Base-by-base conservation (phyloP, 2,113 vertebrate species). In the Hiodon alosoides region DNA sequence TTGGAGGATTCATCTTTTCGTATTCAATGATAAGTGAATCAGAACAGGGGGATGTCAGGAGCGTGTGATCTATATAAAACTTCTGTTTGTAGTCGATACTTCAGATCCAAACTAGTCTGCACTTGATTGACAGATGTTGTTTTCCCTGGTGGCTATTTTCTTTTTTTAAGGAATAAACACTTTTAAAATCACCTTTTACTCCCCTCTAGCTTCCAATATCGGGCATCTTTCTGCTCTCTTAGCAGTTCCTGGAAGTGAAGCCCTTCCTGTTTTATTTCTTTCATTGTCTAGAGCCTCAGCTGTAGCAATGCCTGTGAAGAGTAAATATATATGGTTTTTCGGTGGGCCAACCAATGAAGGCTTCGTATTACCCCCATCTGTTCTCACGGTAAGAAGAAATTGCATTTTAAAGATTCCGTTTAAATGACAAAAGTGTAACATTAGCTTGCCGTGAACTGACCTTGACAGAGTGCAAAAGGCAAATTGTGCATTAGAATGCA, bases 351-450 rank as follows among this genome's bases (percentile, higher is more conserved):
- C 73, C 73, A 57, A 53, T 62, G 72, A 76, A 69, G 69, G 73
- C 72, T 64, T 80, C 66, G 67, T 80, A 80, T 80, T 76, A 64
- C 57, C 76, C 69, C 69, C 61, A 53, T 51, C 61, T 67, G 71
- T 79, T 75, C 74, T 74, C 65, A 53, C 47, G 8, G 51, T 62
- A 65, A 68, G 74, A 76, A 60, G 67, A 70, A 73, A 74, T 77
- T 82, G 79, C 68, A 69, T 82, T 82, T 74, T 77, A 80, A 79
- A 69, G 77, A 80, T 72, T 64, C 62, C 75, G 76, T 77, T 81
- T 79, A 83, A 78, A 80, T 80, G 79, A 79, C 72, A 78, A 66
- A 75, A 75, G 78, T 77, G 73, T 72, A 77, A 77, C 71, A 75
- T 77, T 73, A 76, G 71, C 79, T 67, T 67, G 65, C 4, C 67